A percentile compares a stretch with the other conserved stretches of the same genome.
These are phyloP conservation scores for Cephus nigrinus DNA, from an alignment of 2,888 invertebrate species.

Conservation along the genomic window DNA sequence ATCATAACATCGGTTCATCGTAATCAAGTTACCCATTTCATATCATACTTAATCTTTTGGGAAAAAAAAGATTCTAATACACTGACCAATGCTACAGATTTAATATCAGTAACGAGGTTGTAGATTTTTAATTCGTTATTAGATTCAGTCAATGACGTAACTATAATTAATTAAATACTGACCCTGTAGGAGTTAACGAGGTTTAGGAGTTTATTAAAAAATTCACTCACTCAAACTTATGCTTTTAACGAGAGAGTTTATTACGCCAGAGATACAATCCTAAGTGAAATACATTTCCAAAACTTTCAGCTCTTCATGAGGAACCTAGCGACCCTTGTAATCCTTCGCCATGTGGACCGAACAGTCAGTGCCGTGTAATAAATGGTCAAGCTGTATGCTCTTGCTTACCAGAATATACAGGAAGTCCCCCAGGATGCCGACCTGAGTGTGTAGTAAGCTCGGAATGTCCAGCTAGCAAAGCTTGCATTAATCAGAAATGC, in stretches of 20 bases:
- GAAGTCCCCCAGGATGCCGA: conserved; percentile 85
- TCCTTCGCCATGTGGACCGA: conserved; percentile 85
- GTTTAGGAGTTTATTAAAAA: neutral
- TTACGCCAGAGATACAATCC: neutral
- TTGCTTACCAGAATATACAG: conserved; percentile 81
- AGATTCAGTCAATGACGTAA: neutral
- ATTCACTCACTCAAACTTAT: neutral
- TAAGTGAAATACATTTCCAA: conserved; percentile 29
- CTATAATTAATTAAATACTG: neutral
- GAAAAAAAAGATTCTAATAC: neutral
- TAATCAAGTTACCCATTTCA: neutral
- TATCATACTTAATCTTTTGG: neutral
- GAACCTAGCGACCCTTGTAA: conserved; percentile 72
- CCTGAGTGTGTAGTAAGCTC: conserved; percentile 85
- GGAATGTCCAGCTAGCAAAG: conserved; percentile 82
- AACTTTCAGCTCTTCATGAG: neutral
- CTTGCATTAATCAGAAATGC: conserved; percentile 81
- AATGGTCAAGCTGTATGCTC: conserved; percentile 84
- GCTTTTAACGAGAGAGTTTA: neutral
- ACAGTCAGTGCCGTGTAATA: conserved; percentile 82
- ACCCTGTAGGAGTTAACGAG: neutral
- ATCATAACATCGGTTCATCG: neutral
- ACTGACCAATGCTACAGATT: neutral
- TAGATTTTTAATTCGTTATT: neutral
- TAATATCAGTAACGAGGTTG: neutral